These are phyloP conservation scores for Drosophila emarginata DNA, from an alignment of 2,888 invertebrate genomes.

Conservation along the genomic window DNA sequence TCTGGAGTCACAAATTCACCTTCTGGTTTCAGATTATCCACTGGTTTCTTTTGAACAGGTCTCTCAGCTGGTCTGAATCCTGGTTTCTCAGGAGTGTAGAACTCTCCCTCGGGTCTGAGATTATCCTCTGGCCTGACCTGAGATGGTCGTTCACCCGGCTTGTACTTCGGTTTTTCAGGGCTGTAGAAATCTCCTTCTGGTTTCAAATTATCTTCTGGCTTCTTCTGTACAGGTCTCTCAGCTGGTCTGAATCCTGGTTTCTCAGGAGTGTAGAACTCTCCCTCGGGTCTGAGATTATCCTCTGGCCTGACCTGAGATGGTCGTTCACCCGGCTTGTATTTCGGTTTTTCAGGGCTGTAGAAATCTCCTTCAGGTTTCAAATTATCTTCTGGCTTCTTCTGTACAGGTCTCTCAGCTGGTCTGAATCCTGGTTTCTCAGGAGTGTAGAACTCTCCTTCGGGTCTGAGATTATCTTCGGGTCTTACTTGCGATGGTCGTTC, in stretches of 20 bases:
- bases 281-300: slow-evolving; percentile 5
- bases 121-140: slow-evolving; percentile 1
- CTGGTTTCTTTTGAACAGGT: not conserved
- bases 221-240: not conserved
- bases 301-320: not conserved
- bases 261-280: slow-evolving; percentile 5
- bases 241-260: not conserved
- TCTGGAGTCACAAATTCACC: not conserved
- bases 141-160: not conserved
- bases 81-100: slow-evolving; percentile 2
- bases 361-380: slow-evolving; percentile 85
- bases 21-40: not conserved
- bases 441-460: slow-evolving; percentile 84
- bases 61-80: slow-evolving; percentile 3
- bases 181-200: slow-evolving; percentile 4
- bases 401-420: slow-evolving; percentile 83
- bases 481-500: slow-evolving; percentile 78
- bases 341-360: slow-evolving; percentile 42
- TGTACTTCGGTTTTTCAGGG: slow-evolving; percentile 4
- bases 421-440: slow-evolving; percentile 83
- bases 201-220: not conserved
- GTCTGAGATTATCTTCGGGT: slow-evolving; percentile 82
- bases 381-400: slow-evolving; percentile 83
- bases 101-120: not conserved
- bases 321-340: not conserved